Conservation (phyloP, 2,113 vertebrate species). For the Pelodiscus sinensis region DNA sequence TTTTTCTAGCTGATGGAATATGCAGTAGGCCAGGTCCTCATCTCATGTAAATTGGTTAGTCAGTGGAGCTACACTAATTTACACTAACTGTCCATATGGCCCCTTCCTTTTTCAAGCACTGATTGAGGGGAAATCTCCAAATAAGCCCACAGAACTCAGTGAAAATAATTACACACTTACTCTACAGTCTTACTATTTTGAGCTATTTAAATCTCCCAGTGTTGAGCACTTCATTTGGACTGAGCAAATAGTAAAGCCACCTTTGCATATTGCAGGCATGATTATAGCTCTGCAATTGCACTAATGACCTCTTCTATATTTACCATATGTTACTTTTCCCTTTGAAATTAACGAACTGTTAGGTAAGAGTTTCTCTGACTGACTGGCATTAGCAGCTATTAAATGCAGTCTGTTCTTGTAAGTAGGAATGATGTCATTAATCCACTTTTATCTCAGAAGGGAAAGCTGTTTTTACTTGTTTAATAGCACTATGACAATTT, state of each 20-base stretch:
- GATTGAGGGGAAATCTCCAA: not conserved
- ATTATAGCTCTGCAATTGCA: not conserved
- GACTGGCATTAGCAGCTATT: constrained; percentile 25
- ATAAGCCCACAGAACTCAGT: not conserved
- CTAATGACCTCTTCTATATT: constrained; percentile 39
- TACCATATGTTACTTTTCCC: not conserved
- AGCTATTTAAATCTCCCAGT: not conserved
- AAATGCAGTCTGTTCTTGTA: not conserved
- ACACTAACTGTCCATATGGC: not conserved
- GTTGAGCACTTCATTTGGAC: not conserved
- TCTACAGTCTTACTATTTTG: not conserved
- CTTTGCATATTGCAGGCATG: not conserved
- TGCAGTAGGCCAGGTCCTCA: not conserved
- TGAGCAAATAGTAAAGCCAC: not conserved
- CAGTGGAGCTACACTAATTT: not conserved
- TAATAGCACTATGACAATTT: not conserved
- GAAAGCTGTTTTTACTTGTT: not conserved
- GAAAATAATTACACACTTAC: not conserved
- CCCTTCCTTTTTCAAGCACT: constrained; percentile 12
- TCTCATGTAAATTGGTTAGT: not conserved
- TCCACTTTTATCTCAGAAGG: constrained; percentile 16
- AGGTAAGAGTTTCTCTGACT: constrained; percentile 22
- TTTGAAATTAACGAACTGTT: constrained; percentile 51
- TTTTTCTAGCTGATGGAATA: constrained; percentile 3
- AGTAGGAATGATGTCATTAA: constrained; percentile 9